Conservation (phyloP, 2,888 invertebrate species). For the Lasioglossum villosulum region DNA sequence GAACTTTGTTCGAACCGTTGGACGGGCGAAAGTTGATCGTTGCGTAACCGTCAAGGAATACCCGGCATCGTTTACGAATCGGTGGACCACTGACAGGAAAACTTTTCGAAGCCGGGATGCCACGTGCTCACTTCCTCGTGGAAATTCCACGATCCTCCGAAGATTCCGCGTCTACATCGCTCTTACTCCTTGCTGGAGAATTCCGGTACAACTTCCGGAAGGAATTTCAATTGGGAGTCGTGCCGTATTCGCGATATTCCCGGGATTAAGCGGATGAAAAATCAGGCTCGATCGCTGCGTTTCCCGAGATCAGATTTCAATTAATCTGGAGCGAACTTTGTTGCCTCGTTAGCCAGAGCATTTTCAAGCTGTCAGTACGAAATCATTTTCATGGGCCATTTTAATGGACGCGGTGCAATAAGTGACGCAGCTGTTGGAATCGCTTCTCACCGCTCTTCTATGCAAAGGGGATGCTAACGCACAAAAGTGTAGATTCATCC, state of each 20-base stretch:
- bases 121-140: conserved; percentile 54
- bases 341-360: neutral
- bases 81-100: conserved; percentile 43
- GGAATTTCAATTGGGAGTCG: conserved; percentile 43
- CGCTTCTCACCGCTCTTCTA: conserved; percentile 44
- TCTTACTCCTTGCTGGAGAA: conserved; percentile 17
- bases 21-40: neutral
- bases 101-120: conserved; percentile 52
- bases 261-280: neutral
- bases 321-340: neutral
- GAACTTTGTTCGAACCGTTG: conserved; percentile 31
- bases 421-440: conserved; percentile 69
- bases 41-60: conserved; percentile 12
- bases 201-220: conserved; percentile 35
- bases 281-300: neutral
- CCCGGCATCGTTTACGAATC: conserved; percentile 43
- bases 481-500: conserved; percentile 57
- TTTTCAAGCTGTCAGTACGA: neutral
- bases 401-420: conserved; percentile 60
- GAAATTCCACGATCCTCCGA: conserved; percentile 42
- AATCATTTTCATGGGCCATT: conserved; percentile 8
- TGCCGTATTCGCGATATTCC: conserved; percentile 15
- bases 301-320: neutral
- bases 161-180: conserved; percentile 28
- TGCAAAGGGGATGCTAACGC: conserved; percentile 26